Evolutionary conservation across 2,888 invertebrate genomes (phyloP), one percentile per base, ranked within the genome.

Genomic region (Drosophila rubida): DNA sequence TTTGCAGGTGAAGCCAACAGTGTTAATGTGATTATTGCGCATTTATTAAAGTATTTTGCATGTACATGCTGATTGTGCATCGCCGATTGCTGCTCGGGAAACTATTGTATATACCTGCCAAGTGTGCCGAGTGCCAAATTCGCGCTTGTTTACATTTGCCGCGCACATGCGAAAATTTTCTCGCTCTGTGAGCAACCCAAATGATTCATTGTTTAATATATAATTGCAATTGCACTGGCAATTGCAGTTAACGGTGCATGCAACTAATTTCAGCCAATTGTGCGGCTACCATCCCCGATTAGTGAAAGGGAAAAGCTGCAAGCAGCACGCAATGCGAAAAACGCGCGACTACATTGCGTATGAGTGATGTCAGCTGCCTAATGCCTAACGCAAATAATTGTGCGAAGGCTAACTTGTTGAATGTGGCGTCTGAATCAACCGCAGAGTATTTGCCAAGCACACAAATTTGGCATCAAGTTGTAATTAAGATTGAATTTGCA

Each of bases 81-180:
- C 19, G 64, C 8, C n/a, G 30, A 35, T 41, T 39, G 42, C 37
- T 44, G 16, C 7, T 30, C 49, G 22, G 44, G 16, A 32, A 6
- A 14, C 35, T 37, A 14, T 37, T 41, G 32, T 32, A 32, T 32
- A n/a, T 32, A 11, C 42, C 48, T 44, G 63, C 68, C 55, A 64
- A 71, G 68, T 78, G 53, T 76, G 80, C 72, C 80, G 63, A 65
- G 66, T 74, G 85, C 66, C 85, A 70, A 74, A 81, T 70, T 58
- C 63, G 42, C 61, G 45, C 45, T 44, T 81, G 79, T 76, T 87
- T 71, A 66, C 51, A 71, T 68, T 80, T 39, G 46, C 64, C 22
- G 11, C 6, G n/a, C 0, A 27, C 6, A 30, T 4, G 27, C 32
- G 23, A 44, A 23, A 49, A 27, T 32, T 42, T 30, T 30, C 16